These are phyloP conservation scores for Aythya baeri DNA, from an alignment of 2,113 vertebrate genomes.

Conservation along the genomic window DNA sequence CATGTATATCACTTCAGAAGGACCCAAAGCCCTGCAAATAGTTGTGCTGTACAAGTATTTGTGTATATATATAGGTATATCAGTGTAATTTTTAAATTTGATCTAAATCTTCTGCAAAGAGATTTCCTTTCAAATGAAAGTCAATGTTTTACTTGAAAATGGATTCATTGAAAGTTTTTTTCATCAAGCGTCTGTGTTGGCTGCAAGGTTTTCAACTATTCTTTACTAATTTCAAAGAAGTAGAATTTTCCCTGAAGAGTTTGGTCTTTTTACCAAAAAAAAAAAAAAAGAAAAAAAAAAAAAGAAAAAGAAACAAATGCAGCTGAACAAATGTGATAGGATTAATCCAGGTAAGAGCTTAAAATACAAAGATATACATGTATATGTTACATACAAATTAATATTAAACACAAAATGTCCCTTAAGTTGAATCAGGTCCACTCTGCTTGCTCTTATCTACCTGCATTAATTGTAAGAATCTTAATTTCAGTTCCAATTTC, in stretches of 20 bases:
- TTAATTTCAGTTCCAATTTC: neutral
- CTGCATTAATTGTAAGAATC: neutral
- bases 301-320: too few species aligned
- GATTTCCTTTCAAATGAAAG: neutral
- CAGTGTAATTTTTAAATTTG: neutral
- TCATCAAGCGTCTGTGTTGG: rapidly evolving
- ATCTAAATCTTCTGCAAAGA: neutral
- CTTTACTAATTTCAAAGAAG: neutral
- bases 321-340: neutral
- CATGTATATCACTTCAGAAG: neutral
- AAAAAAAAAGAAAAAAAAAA: neutral
- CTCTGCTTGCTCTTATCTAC: neutral
- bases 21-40: neutral
- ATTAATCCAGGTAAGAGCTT: neutral
- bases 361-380: neutral
- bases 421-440: neutral
- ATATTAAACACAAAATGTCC: neutral
- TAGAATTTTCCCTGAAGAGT: neutral
- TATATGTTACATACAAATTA: neutral
- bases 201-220: neutral
- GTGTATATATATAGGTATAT: neutral
- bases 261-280: neutral
- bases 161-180: neutral
- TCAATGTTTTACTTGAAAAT: neutral
- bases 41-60: neutral